These are phyloP conservation scores for Zhengitettix transpicula DNA, from an alignment of 2,888 invertebrate genomes.

Conservation along the genomic window DNA sequence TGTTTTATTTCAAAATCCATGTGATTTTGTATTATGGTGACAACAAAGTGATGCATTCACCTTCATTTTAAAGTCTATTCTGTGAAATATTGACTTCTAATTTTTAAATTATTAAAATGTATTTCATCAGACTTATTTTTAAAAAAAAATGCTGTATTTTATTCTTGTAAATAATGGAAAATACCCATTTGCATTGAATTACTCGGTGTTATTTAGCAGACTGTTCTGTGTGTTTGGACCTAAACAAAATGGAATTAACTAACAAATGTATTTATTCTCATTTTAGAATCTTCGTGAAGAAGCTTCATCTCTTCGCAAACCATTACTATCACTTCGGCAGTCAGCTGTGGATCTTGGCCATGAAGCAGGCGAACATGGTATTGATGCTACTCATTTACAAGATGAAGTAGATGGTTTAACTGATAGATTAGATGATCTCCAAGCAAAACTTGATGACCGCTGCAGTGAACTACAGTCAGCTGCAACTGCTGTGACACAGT, in stretches of 20 bases:
- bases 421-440: slow-evolving; percentile 60
- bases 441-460: slow-evolving; percentile 59
- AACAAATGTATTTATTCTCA: no score
- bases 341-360: slow-evolving; percentile 60
- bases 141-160: no score
- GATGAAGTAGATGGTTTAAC: slow-evolving; percentile 62
- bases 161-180: not conserved
- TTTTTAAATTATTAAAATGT: not conserved
- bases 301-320: slow-evolving; percentile 57
- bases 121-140: no score
- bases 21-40: no score
- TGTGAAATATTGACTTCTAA: not conserved
- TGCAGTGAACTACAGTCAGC: slow-evolving; percentile 68
- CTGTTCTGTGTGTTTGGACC: no score
- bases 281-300: slow-evolving; percentile 54
- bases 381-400: slow-evolving; percentile 57
- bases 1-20: no score
- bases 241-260: no score
- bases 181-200: not conserved
- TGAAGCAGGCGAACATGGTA: slow-evolving; percentile 58
- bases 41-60: no score
- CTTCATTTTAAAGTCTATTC: no score
- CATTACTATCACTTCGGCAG: slow-evolving; percentile 44
- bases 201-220: no score
- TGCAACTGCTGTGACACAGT: slow-evolving; percentile 69